Conservation (phyloP, 2,113 vertebrate species). For the Merops nubicus region DNA sequence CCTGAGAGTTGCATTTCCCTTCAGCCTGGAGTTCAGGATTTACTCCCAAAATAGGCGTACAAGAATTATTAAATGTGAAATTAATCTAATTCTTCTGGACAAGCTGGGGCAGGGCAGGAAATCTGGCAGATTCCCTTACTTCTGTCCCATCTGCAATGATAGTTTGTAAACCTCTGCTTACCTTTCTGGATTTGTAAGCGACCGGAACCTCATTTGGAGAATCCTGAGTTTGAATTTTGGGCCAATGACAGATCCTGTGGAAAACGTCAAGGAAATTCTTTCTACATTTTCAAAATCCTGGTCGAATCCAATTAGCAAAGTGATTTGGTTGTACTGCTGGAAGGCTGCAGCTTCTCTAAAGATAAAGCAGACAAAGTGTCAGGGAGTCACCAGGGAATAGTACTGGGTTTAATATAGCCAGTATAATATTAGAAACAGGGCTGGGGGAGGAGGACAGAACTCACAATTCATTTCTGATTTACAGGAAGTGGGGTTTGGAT, state of each 20-base stretch:
- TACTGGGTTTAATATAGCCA: background rate
- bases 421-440: background rate
- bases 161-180: slow-evolving; percentile 46
- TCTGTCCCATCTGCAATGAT: background rate
- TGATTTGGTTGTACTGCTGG: slow-evolving; percentile 85
- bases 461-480: background rate
- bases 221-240: slow-evolving; percentile 89
- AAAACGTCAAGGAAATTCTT: slow-evolving; percentile 86
- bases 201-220: slow-evolving; percentile 81
- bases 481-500: background rate
- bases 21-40: background rate
- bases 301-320: slow-evolving; percentile 87
- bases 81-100: background rate
- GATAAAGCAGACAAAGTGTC: background rate
- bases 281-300: slow-evolving; percentile 82
- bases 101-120: background rate
- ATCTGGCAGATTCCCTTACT: background rate
- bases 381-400: background rate
- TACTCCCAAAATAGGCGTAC: background rate
- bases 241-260: slow-evolving; percentile 83
- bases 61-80: background rate
- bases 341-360: slow-evolving; percentile 83
- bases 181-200: slow-evolving; percentile 83
- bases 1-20: background rate
- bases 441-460: background rate